Evolutionary conservation across 2,113 vertebrate species (phyloP).

Genomic region (Danionella cerebrum): DNA sequence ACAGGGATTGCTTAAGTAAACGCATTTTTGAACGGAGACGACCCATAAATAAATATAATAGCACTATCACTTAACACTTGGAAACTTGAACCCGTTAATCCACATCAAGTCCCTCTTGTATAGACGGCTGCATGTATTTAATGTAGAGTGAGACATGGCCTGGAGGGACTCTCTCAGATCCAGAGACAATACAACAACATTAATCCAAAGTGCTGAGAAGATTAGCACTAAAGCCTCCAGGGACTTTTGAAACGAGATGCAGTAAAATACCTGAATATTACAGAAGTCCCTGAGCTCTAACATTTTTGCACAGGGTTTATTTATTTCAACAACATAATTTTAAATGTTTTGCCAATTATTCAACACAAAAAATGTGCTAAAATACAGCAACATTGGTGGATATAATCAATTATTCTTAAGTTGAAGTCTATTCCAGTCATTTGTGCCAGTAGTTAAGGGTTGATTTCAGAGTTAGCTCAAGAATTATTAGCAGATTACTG

Average conservation of each 20-base stretch:
- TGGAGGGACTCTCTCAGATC: slow-evolving; percentile 63
- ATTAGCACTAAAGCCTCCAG: slow-evolving; percentile 86
- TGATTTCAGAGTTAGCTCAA: background rate
- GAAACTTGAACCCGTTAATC: slow-evolving; percentile 62
- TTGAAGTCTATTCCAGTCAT: background rate
- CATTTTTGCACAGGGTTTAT: too few relatives aligned
- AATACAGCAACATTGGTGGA: too few relatives aligned
- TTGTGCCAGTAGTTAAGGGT: background rate
- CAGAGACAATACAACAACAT: slow-evolving; percentile 69
- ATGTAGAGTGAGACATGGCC: slow-evolving; percentile 58
- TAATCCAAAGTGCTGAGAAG: slow-evolving; percentile 74
- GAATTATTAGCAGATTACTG: slow-evolving; percentile 14
- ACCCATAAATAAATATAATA: background rate
- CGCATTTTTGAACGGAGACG: too few relatives aligned
- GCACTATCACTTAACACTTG: too few relatives aligned
- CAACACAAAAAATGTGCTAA: too few relatives aligned
- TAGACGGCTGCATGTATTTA: too few relatives aligned
- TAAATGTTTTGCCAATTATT: too few relatives aligned
- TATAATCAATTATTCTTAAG: background rate
- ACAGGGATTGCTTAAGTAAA: too few relatives aligned
- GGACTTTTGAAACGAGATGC: slow-evolving; percentile 74
- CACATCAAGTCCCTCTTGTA: slow-evolving; percentile 54
- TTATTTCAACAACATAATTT: too few relatives aligned
- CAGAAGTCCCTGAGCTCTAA: slow-evolving; percentile 59
- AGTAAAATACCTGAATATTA: slow-evolving; percentile 79